Conservation (phyloP, 2,888 invertebrate species). For the Frankliniella intonsa region DNA sequence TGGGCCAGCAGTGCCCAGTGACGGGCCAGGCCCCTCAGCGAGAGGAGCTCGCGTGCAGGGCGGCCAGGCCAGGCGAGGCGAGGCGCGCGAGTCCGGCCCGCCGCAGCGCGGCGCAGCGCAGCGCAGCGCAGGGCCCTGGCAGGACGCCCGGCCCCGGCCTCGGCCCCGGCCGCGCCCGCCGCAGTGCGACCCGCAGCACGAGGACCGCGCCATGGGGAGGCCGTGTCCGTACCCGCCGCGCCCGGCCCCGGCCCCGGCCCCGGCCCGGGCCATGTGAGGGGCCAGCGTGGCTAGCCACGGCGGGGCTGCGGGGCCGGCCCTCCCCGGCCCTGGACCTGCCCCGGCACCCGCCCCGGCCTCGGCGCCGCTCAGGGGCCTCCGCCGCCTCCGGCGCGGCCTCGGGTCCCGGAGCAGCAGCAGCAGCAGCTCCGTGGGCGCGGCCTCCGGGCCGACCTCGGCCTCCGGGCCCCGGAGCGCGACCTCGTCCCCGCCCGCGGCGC, state of each 20-base stretch:
- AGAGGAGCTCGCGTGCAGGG: not conserved
- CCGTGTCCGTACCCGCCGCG: too few relatives aligned
- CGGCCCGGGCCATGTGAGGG: too few relatives aligned
- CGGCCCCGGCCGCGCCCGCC: not conserved
- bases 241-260: too few relatives aligned
- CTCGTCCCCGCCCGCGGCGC: not conserved
- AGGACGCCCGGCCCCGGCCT: too few relatives aligned
- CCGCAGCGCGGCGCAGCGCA: not conserved
- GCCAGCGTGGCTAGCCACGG: not conserved
- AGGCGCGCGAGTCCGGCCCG: not conserved
- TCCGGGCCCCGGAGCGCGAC: not conserved
- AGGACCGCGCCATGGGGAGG: not conserved
- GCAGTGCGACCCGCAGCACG: not conserved
- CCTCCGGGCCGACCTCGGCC: too few relatives aligned
- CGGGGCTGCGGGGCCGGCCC: not conserved
- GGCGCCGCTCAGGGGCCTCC: not conserved
- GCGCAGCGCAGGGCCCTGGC: not conserved
- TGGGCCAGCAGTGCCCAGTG: not conserved
- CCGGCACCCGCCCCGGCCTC: not conserved
- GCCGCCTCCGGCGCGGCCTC: conserved; percentile 3
- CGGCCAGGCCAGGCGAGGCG: too few relatives aligned
- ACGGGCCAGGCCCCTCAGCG: conserved; percentile 16
- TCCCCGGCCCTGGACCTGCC: not conserved
- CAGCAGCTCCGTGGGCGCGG: not conserved
- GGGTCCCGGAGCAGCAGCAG: not conserved